Percentiles rank a stretch among this genome's conserved stretches.
These are phyloP conservation scores for Calliopsis andreniformis DNA, from an alignment of 1,140 invertebrate genomes.

Conservation along the genomic window DNA sequence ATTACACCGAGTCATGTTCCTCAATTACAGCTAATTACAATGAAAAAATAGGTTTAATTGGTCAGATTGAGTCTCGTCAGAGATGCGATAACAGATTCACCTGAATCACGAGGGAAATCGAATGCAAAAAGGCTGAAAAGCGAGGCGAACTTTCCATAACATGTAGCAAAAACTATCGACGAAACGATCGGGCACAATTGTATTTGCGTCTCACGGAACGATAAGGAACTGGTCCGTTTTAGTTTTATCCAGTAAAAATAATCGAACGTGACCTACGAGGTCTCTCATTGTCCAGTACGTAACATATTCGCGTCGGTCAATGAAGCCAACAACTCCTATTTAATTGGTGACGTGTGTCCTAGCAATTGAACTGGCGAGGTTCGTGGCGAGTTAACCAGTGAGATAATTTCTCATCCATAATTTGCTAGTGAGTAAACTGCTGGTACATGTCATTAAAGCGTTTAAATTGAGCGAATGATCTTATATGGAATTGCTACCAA, in stretches of 20 bases:
- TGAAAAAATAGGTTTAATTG: background rate
- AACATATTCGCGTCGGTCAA: slow-evolving; percentile 20
- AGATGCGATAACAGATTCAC: background rate
- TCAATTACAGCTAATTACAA: slow-evolving; percentile 11
- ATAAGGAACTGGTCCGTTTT: slow-evolving; percentile 40
- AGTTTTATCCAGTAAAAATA: slow-evolving; percentile 59
- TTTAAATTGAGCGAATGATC: background rate
- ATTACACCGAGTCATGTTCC: background rate
- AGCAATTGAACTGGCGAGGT: slow-evolving; percentile 18
- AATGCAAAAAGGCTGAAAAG: background rate
- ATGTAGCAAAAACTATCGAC: background rate
- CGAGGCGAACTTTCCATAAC: background rate
- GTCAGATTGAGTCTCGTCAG: background rate
- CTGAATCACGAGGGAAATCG: background rate
- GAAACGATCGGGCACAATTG: background rate
- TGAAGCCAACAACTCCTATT: slow-evolving; percentile 31
- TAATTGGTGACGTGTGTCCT: slow-evolving; percentile 34
- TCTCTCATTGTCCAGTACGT: slow-evolving; percentile 19
- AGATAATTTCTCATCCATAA: slow-evolving; percentile 4
- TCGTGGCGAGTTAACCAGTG: background rate
- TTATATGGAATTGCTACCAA: background rate
- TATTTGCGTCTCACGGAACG: slow-evolving; percentile 9
- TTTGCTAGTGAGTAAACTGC: background rate
- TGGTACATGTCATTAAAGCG: background rate
- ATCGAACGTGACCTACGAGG: slow-evolving; percentile 35